Conservation (phyloP, 2,797 vertebrate genomes). For the Phataginus tricuspis region DNA sequence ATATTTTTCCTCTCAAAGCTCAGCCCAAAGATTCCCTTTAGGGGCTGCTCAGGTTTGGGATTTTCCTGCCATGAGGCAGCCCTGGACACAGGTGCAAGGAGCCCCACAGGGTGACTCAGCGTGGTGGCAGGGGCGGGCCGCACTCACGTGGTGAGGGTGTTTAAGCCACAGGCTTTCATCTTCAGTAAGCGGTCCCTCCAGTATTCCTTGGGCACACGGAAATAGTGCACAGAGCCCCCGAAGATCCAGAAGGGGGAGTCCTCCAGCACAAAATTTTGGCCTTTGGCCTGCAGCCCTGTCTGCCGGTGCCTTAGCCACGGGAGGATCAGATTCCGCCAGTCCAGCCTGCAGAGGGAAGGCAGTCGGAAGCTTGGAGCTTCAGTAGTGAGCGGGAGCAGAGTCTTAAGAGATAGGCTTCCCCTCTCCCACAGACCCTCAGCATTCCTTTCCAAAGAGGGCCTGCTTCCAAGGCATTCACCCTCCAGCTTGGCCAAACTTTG, state of each 20-base stretch:
- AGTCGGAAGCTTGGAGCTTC: neutral
- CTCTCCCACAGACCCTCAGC: neutral
- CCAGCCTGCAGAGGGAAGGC: slow-evolving; percentile 76
- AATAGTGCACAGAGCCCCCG: slow-evolving; percentile 96
- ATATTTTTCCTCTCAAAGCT: neutral
- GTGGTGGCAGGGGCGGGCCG: rapidly evolving
- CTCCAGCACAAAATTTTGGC: slow-evolving; percentile 91
- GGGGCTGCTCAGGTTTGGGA: too few species aligned
- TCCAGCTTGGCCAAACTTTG: neutral
- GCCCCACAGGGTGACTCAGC: neutral
- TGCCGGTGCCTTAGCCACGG: slow-evolving; percentile 84
- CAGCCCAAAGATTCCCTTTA: neutral
- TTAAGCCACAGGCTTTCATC: slow-evolving; percentile 96
- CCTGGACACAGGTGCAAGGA: neutral
- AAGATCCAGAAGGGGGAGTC: slow-evolving; percentile 91
- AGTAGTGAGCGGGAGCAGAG: neutral
- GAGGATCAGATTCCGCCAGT: slow-evolving; percentile 81
- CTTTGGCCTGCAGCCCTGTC: slow-evolving; percentile 88
- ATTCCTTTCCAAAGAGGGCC: neutral
- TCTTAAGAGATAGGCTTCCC: neutral
- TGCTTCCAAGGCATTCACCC: neutral
- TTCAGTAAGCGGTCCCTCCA: slow-evolving; percentile 96
- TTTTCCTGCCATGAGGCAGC: neutral
- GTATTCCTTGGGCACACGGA: slow-evolving; percentile 94
- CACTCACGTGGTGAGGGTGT: slow-evolving; percentile 95